A percentile compares a stretch with the other conserved stretches of the same genome.
Conservation (phyloP, 2,797 vertebrate species). For the Moxostoma hubbsi region DNA sequence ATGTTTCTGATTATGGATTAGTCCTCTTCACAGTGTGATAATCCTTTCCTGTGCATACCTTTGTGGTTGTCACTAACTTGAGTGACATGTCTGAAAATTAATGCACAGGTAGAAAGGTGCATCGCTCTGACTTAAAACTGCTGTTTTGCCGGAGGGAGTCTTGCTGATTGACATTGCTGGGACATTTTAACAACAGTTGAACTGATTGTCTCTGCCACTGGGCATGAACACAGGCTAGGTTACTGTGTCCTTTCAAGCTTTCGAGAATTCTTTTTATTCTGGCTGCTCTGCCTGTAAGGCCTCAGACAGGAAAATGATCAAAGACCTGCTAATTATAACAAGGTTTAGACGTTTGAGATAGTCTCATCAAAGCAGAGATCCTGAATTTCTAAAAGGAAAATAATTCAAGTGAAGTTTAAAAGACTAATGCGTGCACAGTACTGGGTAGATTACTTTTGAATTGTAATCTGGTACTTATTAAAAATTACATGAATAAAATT, state of each 20-base stretch:
- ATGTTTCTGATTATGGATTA: conserved; percentile 22
- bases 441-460: no score
- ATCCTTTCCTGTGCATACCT: conserved; percentile 15
- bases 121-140: conserved; percentile 47
- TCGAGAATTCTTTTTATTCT: conserved; percentile 3
- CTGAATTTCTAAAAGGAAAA: neutral
- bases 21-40: neutral
- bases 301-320: conserved; percentile 17
- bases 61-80: conserved; percentile 49
- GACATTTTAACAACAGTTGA: conserved; percentile 47
- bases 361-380: neutral
- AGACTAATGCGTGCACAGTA: neutral
- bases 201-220: conserved; percentile 74
- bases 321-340: conserved; percentile 10
- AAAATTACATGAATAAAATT: no score
- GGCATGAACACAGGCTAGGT: conserved; percentile 79
- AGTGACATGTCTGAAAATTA: conserved; percentile 52
- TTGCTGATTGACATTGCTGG: conserved; percentile 47
- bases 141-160: conserved; percentile 77
- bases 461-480: no score
- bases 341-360: neutral
- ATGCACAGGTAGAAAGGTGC: conserved; percentile 37
- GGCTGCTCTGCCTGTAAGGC: conserved; percentile 4
- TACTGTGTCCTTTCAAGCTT: conserved; percentile 61
- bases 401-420: neutral